Base-by-base conservation (phyloP, 2,797 vertebrate genomes). In the Lagocephalus sceleratus region DNA sequence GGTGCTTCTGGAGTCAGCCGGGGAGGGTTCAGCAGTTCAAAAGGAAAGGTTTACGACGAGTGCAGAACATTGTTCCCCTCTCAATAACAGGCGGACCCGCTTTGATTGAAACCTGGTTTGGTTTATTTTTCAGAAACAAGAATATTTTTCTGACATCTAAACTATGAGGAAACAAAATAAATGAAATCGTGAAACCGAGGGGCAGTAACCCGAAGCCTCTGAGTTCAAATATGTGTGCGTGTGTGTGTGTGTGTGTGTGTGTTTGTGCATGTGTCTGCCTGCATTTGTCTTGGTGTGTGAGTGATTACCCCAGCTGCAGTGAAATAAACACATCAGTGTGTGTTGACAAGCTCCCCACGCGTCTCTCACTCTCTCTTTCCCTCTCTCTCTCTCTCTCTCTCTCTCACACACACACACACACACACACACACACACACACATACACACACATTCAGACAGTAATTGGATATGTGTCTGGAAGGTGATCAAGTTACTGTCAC, bases 251-350 rank as follows among this genome's bases (percentile, higher is more conserved):
- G 20, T 57, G 20, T 66, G 61, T 46, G 56, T 66, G 71, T 73
- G 69, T 75, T 66, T 69, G 66, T 75, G 60, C 70, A 71, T 51
- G 39, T 63, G 54, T 23, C 55, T 82, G 76, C 72, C 69, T 73
- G 53, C 63, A 62, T 78, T 65, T 75, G 76, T 81, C 74, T 68
- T 59, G 19, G 57, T 43, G 58, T 70, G 68, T 89, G 86, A 88
- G 67, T 84, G 85, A 89, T 82, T 57, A 76, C 70, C 68, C 79
- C 88, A 89, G 81, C 84, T 86, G 88, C 81, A 80, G 71, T 68
- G 79, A 81, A 83, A 87, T 85, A 86, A 81, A 89, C 82, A 79
- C 76, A 85, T 89, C 80, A 87, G 71, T 75, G 79, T 82, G 78
- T 82, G 81, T 76, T 85, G 87, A 88, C 87, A 89, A 76, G 78